Evolutionary conservation across 2,888 invertebrate species (phyloP), one percentile per base, ranked within the genome.

Genomic region (Tiliacea citrago): DNA sequence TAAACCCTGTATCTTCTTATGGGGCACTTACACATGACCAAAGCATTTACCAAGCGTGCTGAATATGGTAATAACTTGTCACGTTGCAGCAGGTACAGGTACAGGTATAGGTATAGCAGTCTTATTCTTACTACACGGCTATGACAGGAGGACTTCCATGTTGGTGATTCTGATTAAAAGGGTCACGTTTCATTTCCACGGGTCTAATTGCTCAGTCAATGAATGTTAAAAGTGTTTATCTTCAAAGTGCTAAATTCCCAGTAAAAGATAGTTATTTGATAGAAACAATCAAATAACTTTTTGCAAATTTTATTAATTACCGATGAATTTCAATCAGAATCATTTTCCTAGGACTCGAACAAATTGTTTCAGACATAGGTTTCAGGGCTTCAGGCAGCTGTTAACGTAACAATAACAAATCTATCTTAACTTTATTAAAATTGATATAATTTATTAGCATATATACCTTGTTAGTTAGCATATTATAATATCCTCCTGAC

Each of bases 211-310:
- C 51, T 68, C 13, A 70, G 9, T 42, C 24, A 42, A 29, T 47
- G 21, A 47, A 18, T 63, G 2, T 24, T 29, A 58, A 57, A 6
- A 29, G 45, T 47, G 7, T 35, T 0, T 6, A 16, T 49, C 35
- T 47, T 16, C 35, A 29, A 18, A 24, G 12, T 42, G 5, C 35
- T 47, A n/a, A 24, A 13, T 53, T 53, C n/a, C 6, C 12, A n/a
- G 18, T 51, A 60, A 72, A 29, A 58, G 16, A 18, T 49, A 29
- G 21, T 71, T 51, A 24, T 47, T 47, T 3, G 9, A 42, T 29
- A 45, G 47, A 49, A 24, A 58, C n/a, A 29, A 57, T 42, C 39
- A 74, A 53, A 62, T 24, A 65, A 63, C 13, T 76, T 66, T 5
- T 16, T 12, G 29, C 13, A 18, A 13, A 42, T 57, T 61, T 53